These are phyloP conservation scores for Hedya salicella DNA, from an alignment of 2,888 invertebrate species.

Conservation along the genomic window DNA sequence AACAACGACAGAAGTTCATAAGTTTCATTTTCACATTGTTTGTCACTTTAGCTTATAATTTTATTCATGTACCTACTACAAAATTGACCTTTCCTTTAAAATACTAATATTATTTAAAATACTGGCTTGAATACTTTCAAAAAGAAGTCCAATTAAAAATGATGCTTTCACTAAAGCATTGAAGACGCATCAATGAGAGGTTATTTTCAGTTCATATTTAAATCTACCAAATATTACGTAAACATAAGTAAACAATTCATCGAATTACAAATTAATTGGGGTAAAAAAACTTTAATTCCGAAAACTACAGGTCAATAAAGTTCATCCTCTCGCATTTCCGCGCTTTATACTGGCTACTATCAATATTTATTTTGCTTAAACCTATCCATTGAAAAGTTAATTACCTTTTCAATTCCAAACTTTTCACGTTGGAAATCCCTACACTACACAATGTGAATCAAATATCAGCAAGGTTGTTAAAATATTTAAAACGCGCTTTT, in stretches of 20 bases:
- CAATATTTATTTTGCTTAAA: conserved; percentile 22
- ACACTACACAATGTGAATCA: background rate
- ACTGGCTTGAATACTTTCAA: no score
- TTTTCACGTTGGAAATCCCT: conserved; percentile 14
- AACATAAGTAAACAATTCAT: background rate
- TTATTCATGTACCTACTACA: no score
- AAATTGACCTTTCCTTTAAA: no score
- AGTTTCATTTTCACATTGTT: no score
- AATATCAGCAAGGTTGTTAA: conserved; percentile 1
- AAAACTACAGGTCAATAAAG: conserved; percentile 2
- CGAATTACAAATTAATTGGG: background rate
- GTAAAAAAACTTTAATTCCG: background rate
- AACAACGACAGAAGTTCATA: no score
- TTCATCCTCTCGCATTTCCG: background rate
- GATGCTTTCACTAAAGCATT: no score
- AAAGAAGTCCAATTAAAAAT: no score
- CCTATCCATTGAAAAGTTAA: conserved; percentile 29
- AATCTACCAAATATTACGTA: no score
- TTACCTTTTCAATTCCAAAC: conserved; percentile 33
- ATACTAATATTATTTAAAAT: no score
- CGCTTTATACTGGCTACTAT: conserved; percentile 5
- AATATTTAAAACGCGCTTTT: background rate
- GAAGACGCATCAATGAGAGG: no score
- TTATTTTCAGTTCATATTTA: no score
- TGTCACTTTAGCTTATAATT: no score